These are phyloP conservation scores for Lamellibrachia satsuma DNA, from an alignment of 2,888 invertebrate species.

Conservation along the genomic window DNA sequence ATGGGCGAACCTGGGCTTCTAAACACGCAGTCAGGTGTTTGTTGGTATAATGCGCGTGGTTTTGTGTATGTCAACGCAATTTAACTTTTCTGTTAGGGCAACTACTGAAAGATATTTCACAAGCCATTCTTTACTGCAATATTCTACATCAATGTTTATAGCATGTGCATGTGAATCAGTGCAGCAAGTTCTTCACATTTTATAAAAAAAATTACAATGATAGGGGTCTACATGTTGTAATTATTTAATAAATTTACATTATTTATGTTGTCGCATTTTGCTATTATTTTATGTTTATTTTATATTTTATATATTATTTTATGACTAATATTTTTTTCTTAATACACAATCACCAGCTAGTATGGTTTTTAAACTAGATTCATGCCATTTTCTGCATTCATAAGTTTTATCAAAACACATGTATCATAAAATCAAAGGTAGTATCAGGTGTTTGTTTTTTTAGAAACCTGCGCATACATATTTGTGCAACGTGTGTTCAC, in stretches of 20 bases:
- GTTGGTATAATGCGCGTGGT: background rate
- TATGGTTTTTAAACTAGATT: no score
- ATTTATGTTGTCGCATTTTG: background rate
- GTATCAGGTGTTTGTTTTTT: no score
- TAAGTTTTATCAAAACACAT: no score
- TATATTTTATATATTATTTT: no score
- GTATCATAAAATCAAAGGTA: no score
- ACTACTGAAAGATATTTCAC: background rate
- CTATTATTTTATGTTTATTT: no score
- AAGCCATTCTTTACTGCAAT: background rate
- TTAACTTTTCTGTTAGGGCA: background rate
- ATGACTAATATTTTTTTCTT: no score
- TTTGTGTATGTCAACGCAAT: background rate
- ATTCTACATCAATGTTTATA: background rate
- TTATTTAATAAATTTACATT: background rate
- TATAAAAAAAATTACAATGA: background rate
- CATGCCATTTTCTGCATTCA: no score
- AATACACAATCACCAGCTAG: no score
- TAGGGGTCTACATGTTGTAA: background rate
- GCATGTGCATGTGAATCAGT: background rate
- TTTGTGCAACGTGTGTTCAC: no score
- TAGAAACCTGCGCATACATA: no score
- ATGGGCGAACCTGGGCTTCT: background rate
- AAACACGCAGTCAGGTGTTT: background rate
- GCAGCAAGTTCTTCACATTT: background rate